A percentile compares a stretch with the other conserved stretches of the same genome.
Conservation (phyloP, 2,888 invertebrate species). For the Xylota sylvarum region DNA sequence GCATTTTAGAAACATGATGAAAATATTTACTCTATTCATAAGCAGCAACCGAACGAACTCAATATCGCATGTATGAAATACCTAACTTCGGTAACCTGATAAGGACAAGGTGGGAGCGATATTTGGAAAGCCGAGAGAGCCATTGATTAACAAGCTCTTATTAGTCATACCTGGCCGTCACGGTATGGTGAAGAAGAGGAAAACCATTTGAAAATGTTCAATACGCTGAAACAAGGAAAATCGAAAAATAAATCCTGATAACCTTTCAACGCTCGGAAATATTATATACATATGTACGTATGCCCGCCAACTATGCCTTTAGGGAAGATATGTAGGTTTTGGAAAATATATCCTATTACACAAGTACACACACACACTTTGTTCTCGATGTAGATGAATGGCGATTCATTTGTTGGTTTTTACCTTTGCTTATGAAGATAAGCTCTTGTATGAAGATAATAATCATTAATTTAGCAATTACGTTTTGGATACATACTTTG, state of each 20-base stretch:
- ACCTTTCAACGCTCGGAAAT: background rate
- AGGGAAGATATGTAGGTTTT: background rate
- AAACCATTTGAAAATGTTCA: background rate
- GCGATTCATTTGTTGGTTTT: too few relatives aligned
- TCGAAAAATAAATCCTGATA: slow-evolving; percentile 1
- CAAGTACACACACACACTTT: background rate
- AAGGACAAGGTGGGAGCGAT: slow-evolving; percentile 10
- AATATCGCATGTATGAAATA: slow-evolving; percentile 19
- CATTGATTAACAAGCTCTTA: slow-evolving; percentile 41
- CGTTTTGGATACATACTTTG: too few relatives aligned
- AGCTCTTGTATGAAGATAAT: too few relatives aligned
- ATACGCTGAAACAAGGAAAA: background rate
- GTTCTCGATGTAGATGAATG: background rate
- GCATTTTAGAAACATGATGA: slow-evolving; percentile 19
- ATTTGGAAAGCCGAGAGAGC: slow-evolving; percentile 19
- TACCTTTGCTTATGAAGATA: too few relatives aligned
- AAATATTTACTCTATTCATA: background rate
- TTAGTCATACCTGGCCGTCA: slow-evolving; percentile 36
- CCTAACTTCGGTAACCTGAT: slow-evolving; percentile 30
- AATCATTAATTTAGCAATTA: too few relatives aligned
- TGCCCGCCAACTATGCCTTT: background rate
- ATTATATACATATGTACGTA: background rate
- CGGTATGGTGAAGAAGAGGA: background rate
- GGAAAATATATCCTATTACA: background rate
- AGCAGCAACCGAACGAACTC: background rate